Evolutionary conservation across 2,888 invertebrate species (phyloP).

Genomic region (Drosophila fungiperda): DNA sequence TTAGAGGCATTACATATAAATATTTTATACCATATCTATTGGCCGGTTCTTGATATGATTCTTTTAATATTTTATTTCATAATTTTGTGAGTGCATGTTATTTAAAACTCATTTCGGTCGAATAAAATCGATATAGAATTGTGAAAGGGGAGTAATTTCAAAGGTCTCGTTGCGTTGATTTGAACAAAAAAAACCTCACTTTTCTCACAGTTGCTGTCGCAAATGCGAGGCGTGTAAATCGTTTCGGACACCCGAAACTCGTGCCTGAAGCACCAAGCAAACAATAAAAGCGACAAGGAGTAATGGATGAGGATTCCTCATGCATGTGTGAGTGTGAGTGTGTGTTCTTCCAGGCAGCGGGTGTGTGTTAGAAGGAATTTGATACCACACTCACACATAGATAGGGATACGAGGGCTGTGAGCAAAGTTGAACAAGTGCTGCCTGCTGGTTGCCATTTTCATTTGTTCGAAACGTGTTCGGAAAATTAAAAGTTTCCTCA

Average conservation of each 20-base stretch:
- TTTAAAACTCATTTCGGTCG: not conserved
- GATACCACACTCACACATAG: slow-evolving; percentile 43
- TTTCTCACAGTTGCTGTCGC: slow-evolving; percentile 7
- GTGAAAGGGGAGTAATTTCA: not conserved
- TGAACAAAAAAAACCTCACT: slow-evolving; percentile 29
- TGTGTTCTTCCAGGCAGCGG: slow-evolving; percentile 60
- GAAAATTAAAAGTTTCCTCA: slow-evolving; percentile 74
- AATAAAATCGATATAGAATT: not conserved
- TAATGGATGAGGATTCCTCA: slow-evolving; percentile 22
- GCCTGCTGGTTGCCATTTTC: slow-evolving; percentile 62
- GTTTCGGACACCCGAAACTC: slow-evolving; percentile 69
- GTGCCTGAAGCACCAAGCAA: slow-evolving; percentile 44
- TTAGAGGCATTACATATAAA: not conserved
- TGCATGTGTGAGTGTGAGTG: slow-evolving; percentile 20
- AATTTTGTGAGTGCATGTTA: not conserved
- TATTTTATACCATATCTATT: not conserved
- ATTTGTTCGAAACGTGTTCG: slow-evolving; percentile 75
- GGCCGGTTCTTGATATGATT: not conserved
- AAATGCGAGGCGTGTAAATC: slow-evolving; percentile 62
- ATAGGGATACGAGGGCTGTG: slow-evolving; percentile 30
- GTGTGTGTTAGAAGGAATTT: slow-evolving; percentile 52
- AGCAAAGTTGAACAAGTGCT: slow-evolving; percentile 29
- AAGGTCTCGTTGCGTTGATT: slow-evolving; percentile 11
- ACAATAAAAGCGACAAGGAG: slow-evolving; percentile 36
- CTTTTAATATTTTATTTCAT: not conserved